phyloP scores from a whole-genome alignment of 2,888 invertebrate genomes.

The Tinea pellionella region DNA sequence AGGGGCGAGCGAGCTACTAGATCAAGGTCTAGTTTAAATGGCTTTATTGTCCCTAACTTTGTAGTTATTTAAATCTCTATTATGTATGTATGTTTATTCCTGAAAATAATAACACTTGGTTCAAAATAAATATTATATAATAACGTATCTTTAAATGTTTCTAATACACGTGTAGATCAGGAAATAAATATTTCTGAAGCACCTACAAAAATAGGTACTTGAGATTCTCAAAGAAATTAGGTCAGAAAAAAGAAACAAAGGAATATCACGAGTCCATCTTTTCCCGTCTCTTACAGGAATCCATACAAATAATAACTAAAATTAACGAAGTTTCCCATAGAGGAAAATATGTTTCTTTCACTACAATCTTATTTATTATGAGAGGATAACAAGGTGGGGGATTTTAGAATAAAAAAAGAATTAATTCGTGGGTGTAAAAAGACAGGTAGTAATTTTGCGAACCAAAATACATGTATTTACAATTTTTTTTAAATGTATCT shows the following conservation, averaged over 20 bases:
- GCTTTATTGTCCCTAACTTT: not conserved
- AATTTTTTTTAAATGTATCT: too few species aligned
- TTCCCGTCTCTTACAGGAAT: not conserved
- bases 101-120: too few species aligned
- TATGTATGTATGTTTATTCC: not conserved
- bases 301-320: not conserved
- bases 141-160: too few species aligned
- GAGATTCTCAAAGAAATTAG: not conserved
- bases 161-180: too few species aligned
- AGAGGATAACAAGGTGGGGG: too few species aligned
- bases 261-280: not conserved
- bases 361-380: not conserved
- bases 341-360: not conserved
- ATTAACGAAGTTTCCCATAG: not conserved
- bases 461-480: too few species aligned
- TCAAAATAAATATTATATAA: too few species aligned
- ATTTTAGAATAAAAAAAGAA: too few species aligned
- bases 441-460: too few species aligned
- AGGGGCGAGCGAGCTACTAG: not conserved
- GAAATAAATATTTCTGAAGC: too few species aligned
- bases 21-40: not conserved
- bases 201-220: too few species aligned
- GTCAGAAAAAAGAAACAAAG: not conserved
- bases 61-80: not conserved
- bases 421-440: too few species aligned